Base-by-base conservation (phyloP, 2,888 invertebrate genomes). In the Apamea anceps region DNA sequence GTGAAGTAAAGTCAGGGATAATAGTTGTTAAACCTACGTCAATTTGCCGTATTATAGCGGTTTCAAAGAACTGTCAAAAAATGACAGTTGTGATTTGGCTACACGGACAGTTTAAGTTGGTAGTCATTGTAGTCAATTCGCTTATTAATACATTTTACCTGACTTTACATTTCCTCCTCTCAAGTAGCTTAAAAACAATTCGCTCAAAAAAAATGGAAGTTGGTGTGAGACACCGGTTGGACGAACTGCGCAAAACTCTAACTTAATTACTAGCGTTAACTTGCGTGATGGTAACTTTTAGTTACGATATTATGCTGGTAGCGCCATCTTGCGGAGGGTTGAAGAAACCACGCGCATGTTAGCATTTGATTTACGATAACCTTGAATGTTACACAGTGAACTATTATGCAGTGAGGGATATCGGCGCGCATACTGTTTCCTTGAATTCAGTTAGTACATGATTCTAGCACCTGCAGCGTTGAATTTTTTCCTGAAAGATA, bases 241-340 rank as follows among this genome's bases (percentile, higher is more conserved):
- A 88, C 84, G 67, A 88, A 90, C 88, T 91, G 84, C 80, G 86
- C 74, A 89, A 91, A 91, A 91, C 86, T 89, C 84, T 93, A 92
- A 92, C 92, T 92, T 93, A 93, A 93, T 94, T 93, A 93, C 86
- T 79, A 80, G 76, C 63, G 68, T 66, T 72, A 88, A 72, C 45
- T 63, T 45, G 45, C 72, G 45, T 72, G 68, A 65, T 65, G 18
- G n/a, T 42, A 21, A 25, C 63, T 72, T 72, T 42, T 25, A 12
- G 13, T 15, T 63, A 68, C 60, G 28, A 12, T 42, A 42, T 54
- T 25, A 73, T 28, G 28, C 54, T 28, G 1, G 28, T 32, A 75
- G 54, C 75, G 79, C 85, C 86, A 87, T 87, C 87, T 87, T 75
- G 77, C n/a, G 67, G 25, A 13, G 28, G 62, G 63, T 28, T 10